phyloP scores from a whole-genome alignment of 2,888 invertebrate species.

The Proisotoma minuta region DNA sequence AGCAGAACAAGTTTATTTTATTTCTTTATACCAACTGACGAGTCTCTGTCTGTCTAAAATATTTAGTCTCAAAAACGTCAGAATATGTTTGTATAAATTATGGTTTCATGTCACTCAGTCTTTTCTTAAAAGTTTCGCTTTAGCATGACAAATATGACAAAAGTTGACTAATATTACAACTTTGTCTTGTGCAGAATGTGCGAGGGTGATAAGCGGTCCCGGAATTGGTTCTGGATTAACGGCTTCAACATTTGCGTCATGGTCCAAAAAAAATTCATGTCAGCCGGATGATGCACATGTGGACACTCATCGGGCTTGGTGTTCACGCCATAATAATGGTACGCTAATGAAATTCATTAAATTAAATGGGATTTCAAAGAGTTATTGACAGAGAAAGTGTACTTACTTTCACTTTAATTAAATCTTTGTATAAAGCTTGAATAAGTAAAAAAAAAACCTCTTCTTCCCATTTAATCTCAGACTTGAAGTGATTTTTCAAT shows the following conservation, averaged over 20 bases:
- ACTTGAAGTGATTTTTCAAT: not conserved
- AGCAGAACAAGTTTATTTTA: too few species aligned
- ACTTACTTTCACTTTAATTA: too few species aligned
- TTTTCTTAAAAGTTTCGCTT: too few species aligned
- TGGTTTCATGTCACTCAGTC: not conserved
- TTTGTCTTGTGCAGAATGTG: conserved; percentile 53
- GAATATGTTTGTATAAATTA: not conserved
- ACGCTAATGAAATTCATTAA: too few species aligned
- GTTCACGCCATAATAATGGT: conserved; percentile 54
- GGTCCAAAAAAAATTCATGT: conserved; percentile 53
- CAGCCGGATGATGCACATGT: conserved; percentile 55
- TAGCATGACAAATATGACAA: too few species aligned
- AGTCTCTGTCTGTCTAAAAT: not conserved
- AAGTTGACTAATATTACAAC: too few species aligned
- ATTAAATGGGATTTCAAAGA: too few species aligned
- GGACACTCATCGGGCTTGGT: conserved; percentile 55
- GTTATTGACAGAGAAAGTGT: too few species aligned
- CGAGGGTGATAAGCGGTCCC: conserved; percentile 53
- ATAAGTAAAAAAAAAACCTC: not conserved
- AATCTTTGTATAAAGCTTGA: too few species aligned
- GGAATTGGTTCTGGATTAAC: conserved; percentile 47
- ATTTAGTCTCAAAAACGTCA: not conserved
- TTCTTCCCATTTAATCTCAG: not conserved
- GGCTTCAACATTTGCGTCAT: conserved; percentile 52
- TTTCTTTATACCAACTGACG: too few species aligned